These are phyloP conservation scores for Meandrusa payeni DNA, from an alignment of 2,888 invertebrate genomes.

Conservation along the genomic window DNA sequence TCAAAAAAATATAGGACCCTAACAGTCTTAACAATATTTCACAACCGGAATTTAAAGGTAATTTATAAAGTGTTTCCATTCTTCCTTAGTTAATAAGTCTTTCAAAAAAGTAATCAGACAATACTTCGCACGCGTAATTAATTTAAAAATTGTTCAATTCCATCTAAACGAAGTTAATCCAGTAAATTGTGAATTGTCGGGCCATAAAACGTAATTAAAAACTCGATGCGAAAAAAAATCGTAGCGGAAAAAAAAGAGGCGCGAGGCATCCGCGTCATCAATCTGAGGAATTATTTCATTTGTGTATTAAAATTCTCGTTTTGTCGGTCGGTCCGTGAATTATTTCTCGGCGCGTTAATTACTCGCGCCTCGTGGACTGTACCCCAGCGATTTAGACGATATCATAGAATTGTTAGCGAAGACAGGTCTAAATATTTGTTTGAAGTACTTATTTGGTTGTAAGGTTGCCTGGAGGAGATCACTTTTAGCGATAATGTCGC, in stretches of 20 bases:
- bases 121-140: slow-evolving; percentile 33
- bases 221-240: slow-evolving; percentile 60
- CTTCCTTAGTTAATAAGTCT: too few species aligned
- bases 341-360: slow-evolving; percentile 73
- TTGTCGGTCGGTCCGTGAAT: slow-evolving; percentile 75
- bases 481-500: too few species aligned
- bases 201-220: slow-evolving; percentile 79
- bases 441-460: too few species aligned
- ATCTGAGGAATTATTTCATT: slow-evolving; percentile 79
- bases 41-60: too few species aligned
- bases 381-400: slow-evolving; percentile 55
- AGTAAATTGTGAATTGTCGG: slow-evolving; percentile 71
- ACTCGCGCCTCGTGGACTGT: slow-evolving; percentile 56
- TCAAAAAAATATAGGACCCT: too few species aligned
- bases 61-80: too few species aligned
- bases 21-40: too few species aligned
- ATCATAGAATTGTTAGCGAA: slow-evolving; percentile 30
- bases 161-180: slow-evolving; percentile 65
- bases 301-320: slow-evolving; percentile 78
- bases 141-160: slow-evolving; percentile 34
- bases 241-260: slow-evolving; percentile 44
- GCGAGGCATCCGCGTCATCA: slow-evolving; percentile 70
- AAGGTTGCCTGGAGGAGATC: too few species aligned
- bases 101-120: slow-evolving; percentile 34
- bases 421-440: too few species aligned